Evolutionary conservation across 2,797 vertebrate species (phyloP).

Genomic region (Lemur catta): DNA sequence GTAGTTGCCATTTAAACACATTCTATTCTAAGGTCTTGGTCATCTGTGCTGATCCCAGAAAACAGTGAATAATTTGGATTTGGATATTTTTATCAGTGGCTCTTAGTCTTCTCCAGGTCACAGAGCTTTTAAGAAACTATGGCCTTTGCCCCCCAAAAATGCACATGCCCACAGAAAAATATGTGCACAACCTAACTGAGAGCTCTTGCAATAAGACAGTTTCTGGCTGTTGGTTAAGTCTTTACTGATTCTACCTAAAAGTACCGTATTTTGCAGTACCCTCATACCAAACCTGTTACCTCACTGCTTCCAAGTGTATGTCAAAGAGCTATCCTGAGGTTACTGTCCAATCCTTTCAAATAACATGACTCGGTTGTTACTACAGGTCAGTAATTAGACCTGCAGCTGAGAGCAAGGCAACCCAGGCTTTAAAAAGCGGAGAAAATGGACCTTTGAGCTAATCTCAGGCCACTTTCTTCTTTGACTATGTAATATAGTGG

Average conservation of each 20-base stretch:
- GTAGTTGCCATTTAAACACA: neutral
- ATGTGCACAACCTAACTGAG: neutral
- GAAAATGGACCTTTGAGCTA: neutral
- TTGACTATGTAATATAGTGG: accelerated
- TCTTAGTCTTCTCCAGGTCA: neutral
- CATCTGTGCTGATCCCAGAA: neutral
- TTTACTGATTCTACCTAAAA: neutral
- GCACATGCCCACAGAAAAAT: neutral
- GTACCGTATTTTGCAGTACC: neutral
- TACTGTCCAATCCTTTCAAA: neutral
- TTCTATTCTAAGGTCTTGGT: neutral
- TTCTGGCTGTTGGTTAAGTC: neutral
- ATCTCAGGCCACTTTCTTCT: neutral
- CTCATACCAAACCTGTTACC: neutral
- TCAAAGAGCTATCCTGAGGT: neutral
- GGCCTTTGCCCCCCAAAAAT: neutral
- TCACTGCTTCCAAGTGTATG: neutral
- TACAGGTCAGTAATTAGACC: neutral
- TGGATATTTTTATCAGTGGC: neutral
- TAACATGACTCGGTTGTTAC: neutral
- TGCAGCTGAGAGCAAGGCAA: neutral
- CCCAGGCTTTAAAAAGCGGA: neutral
- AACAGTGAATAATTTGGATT: neutral
- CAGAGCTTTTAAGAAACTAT: neutral
- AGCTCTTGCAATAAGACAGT: neutral